phyloP scores from a whole-genome alignment of 2,797 vertebrate species.

The Eospalax fontanierii region DNA sequence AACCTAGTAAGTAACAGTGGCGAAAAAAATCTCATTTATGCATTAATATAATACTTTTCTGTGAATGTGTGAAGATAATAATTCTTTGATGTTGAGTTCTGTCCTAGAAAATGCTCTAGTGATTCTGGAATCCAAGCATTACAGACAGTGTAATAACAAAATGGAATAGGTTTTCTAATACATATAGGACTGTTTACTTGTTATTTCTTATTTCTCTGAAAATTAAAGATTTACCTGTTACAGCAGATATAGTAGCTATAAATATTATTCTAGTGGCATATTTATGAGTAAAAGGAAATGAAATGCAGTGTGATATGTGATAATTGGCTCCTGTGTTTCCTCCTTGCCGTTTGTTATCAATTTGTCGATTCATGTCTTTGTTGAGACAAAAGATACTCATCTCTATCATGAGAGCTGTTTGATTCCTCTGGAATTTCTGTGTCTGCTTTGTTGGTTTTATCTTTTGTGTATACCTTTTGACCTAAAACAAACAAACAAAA shows the following conservation, averaged over 20 bases:
- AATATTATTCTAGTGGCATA: background rate
- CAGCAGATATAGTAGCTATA: background rate
- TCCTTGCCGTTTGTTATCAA: slow-evolving; percentile 2
- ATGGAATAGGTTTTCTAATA: background rate
- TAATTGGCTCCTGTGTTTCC: background rate
- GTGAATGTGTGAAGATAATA: background rate
- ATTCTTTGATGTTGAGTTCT: slow-evolving; percentile 10
- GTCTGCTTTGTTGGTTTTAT: background rate
- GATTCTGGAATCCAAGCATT: background rate
- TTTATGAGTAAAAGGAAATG: slow-evolving; percentile 15
- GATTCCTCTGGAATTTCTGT: background rate
- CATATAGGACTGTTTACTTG: background rate
- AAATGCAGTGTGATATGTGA: background rate
- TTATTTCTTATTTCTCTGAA: slow-evolving; percentile 28
- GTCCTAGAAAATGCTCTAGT: background rate
- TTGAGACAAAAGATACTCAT: background rate
- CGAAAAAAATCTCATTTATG: background rate
- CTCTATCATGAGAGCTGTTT: background rate
- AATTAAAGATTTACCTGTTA: background rate
- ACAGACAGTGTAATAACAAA: background rate
- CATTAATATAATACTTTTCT: background rate
- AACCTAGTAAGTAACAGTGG: background rate
- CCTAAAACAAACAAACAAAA: no score
- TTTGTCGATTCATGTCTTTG: background rate
- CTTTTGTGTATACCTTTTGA: background rate